Evolutionary conservation across 2,888 invertebrate genomes (phyloP).

Genomic region (Pheosia gnoma): DNA sequence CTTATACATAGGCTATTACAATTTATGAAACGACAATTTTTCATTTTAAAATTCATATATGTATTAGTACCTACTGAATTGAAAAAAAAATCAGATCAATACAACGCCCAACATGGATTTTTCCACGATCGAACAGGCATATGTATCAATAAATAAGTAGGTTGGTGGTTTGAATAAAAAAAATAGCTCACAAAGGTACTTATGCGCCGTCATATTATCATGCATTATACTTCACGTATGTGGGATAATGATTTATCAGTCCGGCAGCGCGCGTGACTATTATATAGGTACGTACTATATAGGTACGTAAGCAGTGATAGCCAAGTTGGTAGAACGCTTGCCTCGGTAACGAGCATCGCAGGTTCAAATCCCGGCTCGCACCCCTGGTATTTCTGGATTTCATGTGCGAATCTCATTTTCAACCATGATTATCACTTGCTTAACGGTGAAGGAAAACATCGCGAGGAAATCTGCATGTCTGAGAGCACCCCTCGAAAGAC

Average conservation of each 20-base stretch:
- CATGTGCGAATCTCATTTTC: not conserved
- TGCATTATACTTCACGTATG: not conserved
- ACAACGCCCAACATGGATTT: not conserved
- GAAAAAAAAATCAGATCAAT: not conserved
- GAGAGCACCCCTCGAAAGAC: too few species aligned
- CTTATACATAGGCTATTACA: too few species aligned
- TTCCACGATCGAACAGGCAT: not conserved
- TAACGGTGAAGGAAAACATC: too few species aligned
- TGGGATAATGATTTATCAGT: conserved; percentile 7
- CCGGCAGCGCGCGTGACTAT: conserved; percentile 1
- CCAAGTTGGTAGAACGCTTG: too few species aligned
- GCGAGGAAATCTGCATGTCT: too few species aligned
- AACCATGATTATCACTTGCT: too few species aligned
- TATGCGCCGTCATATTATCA: not conserved
- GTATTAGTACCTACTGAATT: not conserved
- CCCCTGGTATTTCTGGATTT: not conserved
- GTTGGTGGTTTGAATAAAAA: not conserved
- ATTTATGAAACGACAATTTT: not conserved
- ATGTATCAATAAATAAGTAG: not conserved
- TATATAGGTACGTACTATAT: too few species aligned
- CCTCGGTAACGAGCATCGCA: too few species aligned
- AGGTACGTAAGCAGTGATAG: too few species aligned
- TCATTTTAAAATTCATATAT: conserved; percentile 1
- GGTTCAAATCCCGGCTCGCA: too few species aligned
- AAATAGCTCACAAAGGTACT: not conserved